Evolutionary conservation across 1,140 invertebrate species (phyloP).

Genomic region (Drosophila littoralis): DNA sequence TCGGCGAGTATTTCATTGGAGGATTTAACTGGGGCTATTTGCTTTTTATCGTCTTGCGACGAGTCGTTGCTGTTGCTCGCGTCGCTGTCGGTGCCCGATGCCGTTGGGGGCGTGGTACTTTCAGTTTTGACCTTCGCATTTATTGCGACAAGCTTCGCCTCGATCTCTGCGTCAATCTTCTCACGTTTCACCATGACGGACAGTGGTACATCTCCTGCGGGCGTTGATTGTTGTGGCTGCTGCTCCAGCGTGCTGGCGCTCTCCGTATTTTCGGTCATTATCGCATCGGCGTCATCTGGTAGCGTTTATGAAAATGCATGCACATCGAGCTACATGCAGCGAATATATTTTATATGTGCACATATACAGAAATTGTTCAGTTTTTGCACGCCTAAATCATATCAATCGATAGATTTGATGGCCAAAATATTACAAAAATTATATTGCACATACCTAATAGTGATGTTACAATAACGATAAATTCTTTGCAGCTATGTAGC

Average conservation of each 20-base stretch:
- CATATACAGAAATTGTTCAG: constrained; percentile 29
- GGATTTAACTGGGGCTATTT: constrained; percentile 86
- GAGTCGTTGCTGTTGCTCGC: constrained; percentile 39
- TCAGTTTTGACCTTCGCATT: constrained; percentile 58
- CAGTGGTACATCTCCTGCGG: background rate
- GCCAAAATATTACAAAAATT: constrained; percentile 17
- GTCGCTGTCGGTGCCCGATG: constrained; percentile 17
- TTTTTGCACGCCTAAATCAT: constrained; percentile 36
- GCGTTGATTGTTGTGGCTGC: constrained; percentile 17
- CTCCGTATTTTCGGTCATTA: constrained; percentile 65
- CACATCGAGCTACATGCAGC: constrained; percentile 1
- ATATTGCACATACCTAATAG: constrained; percentile 27
- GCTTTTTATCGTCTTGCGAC: constrained; percentile 78
- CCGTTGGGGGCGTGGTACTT: constrained; percentile 4
- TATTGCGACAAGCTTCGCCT: constrained; percentile 59
- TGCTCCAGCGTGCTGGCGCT: constrained; percentile 32
- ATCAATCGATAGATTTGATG: constrained; percentile 29
- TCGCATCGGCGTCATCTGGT: constrained; percentile 2
- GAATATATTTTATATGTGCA: constrained; percentile 8
- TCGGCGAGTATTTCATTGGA: constrained; percentile 92
- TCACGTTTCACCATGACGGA: constrained; percentile 58
- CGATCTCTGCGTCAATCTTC: constrained; percentile 59
- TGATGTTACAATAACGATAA: constrained; percentile 32
- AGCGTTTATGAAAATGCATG: background rate
- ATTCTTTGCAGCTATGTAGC: background rate